Evolutionary conservation across 2,797 vertebrate genomes (phyloP).

Genomic region (Parauchenoglanis ngamensis): DNA sequence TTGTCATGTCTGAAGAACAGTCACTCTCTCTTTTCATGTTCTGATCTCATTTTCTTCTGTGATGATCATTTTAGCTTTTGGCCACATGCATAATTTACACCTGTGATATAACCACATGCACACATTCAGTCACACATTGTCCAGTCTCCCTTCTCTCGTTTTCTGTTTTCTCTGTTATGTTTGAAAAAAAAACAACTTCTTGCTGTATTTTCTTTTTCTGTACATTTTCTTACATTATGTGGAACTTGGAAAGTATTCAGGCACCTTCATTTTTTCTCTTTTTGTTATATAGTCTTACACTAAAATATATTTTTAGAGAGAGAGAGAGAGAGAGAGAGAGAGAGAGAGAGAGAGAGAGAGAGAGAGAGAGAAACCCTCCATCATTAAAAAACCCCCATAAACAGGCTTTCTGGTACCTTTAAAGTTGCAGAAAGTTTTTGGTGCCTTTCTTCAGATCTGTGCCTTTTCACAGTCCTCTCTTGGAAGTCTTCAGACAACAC

Average conservation of each 20-base stretch:
- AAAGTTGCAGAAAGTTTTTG: neutral
- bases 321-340: no score
- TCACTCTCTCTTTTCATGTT: neutral
- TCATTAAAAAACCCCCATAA: neutral
- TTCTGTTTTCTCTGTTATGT: no score
- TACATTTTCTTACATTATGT: neutral
- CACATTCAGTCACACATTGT: neutral
- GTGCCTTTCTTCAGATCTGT: neutral
- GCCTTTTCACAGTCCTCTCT: neutral
- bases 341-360: no score
- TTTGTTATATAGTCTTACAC: neutral
- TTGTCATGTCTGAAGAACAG: neutral
- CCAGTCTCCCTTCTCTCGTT: neutral
- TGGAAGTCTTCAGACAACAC: neutral
- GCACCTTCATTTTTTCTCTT: neutral
- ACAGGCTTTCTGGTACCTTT: neutral
- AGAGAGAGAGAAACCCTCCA: no score
- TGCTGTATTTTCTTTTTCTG: neutral
- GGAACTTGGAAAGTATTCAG: neutral
- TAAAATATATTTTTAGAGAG: neutral
- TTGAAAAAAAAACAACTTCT: neutral
- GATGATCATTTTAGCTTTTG: conserved; percentile 1
- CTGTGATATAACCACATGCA: conserved; percentile 1
- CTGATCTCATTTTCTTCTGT: conserved; percentile 13
- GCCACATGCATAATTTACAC: conserved; percentile 1